Percentiles rank a stretch among this genome's conserved stretches.
These are phyloP conservation scores for Morpho helenor DNA, from an alignment of 2,888 invertebrate genomes.

Conservation along the genomic window DNA sequence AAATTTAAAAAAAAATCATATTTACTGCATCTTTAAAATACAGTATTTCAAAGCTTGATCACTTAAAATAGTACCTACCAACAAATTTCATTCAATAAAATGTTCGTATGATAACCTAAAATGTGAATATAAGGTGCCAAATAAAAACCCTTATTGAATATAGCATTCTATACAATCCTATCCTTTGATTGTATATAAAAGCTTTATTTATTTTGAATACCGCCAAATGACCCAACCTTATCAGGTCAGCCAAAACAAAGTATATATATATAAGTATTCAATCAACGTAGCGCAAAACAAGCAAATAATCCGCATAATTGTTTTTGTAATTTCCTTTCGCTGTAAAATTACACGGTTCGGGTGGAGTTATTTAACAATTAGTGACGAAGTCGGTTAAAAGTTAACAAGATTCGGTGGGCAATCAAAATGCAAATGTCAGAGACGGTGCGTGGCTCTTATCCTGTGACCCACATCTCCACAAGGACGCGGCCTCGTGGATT, in stretches of 20 bases:
- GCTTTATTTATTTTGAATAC: constrained; percentile 3
- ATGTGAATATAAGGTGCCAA: too few relatives aligned
- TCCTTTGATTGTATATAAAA: background rate
- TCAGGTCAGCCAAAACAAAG: constrained; percentile 6
- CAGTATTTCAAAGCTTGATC: too few relatives aligned
- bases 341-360: constrained; percentile 28
- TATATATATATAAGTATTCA: constrained; percentile 1
- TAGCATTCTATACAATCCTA: constrained; percentile 2
- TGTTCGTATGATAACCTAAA: too few relatives aligned
- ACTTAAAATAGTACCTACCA: too few relatives aligned
- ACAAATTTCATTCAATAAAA: too few relatives aligned
- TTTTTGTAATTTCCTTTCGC: constrained; percentile 43
- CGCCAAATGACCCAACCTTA: constrained; percentile 3
- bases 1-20: too few relatives aligned
- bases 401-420: constrained; percentile 43
- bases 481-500: constrained; percentile 58
- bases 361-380: constrained; percentile 62
- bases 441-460: constrained; percentile 55
- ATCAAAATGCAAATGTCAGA: constrained; percentile 71
- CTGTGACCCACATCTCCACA: constrained; percentile 66
- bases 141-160: too few relatives aligned
- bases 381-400: constrained; percentile 43
- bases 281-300: constrained; percentile 20
- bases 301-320: constrained; percentile 32
- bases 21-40: too few relatives aligned